phyloP scores from a whole-genome alignment of 2,888 invertebrate species.

The Cephonodes hylas region DNA sequence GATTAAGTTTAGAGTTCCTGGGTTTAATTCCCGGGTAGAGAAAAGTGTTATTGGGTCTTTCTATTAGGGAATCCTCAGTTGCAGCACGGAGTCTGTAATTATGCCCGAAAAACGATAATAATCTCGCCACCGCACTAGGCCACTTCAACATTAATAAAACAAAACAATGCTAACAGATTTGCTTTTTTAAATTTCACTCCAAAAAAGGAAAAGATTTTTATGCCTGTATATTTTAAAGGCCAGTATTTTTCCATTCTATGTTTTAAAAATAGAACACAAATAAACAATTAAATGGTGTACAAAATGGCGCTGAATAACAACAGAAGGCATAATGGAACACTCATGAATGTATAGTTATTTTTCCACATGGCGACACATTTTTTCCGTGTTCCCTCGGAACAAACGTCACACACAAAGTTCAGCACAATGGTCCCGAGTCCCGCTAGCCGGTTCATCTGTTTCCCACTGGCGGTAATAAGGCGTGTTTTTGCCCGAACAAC shows the following conservation, averaged over 20 bases:
- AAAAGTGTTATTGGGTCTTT: no score
- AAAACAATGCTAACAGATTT: no score
- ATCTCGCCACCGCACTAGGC: no score
- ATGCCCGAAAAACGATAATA: no score
- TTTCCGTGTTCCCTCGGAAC: constrained; percentile 42
- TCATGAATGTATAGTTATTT: constrained; percentile 51
- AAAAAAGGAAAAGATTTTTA: neutral
- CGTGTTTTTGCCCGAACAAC: constrained; percentile 64
- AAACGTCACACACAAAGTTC: constrained; percentile 65
- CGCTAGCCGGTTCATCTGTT: constrained; percentile 68
- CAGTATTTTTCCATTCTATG: neutral
- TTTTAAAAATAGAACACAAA: neutral
- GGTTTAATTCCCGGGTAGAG: no score
- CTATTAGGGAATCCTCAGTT: no score
- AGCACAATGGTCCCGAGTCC: constrained; percentile 56
- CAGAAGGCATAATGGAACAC: constrained; percentile 23
- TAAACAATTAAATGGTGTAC: neutral
- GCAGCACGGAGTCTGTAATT: no score
- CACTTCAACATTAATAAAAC: no score
- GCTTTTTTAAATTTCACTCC: neutral
- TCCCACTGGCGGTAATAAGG: constrained; percentile 68
- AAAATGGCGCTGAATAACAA: neutral
- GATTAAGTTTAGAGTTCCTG: no score
- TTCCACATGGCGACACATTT: constrained; percentile 38
- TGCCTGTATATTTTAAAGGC: neutral